These are phyloP conservation scores for Pseudococcus longispinus DNA, from an alignment of 2,888 invertebrate species.

Conservation along the genomic window DNA sequence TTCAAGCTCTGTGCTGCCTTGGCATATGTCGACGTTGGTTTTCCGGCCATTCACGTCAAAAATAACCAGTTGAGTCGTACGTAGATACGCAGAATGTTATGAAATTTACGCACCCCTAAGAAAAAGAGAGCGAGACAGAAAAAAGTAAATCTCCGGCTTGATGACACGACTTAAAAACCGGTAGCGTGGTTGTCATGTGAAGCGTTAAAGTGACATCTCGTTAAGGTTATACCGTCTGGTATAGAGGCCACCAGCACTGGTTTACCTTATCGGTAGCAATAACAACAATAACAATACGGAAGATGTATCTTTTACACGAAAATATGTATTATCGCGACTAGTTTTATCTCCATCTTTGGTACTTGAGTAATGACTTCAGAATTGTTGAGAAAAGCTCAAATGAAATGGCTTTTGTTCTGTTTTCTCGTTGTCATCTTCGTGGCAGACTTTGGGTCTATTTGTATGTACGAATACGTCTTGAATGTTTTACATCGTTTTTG, in stretches of 20 bases:
- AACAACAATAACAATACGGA: slow-evolving; percentile 15
- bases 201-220: slow-evolving; percentile 40
- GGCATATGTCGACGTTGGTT: not conserved
- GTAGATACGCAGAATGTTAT: not conserved
- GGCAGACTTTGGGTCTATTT: not conserved
- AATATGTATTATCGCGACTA: not conserved
- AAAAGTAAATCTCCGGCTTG: not conserved
- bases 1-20: not conserved
- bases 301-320: not conserved
- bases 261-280: slow-evolving; percentile 33
- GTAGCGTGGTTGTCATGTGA: slow-evolving; percentile 5
- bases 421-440: not conserved
- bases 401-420: not conserved
- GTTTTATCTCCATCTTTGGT: not conserved
- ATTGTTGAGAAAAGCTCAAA: not conserved
- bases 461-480: not conserved
- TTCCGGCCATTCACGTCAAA: not conserved
- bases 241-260: slow-evolving; percentile 30
- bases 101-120: slow-evolving; percentile 20
- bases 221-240: slow-evolving; percentile 38
- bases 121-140: not conserved
- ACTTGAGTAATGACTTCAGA: not conserved
- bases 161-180: slow-evolving; percentile 11
- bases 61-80: not conserved
- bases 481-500: no score